phyloP scores from a whole-genome alignment of 2,888 invertebrate genomes.

The Acronicta leporina region DNA sequence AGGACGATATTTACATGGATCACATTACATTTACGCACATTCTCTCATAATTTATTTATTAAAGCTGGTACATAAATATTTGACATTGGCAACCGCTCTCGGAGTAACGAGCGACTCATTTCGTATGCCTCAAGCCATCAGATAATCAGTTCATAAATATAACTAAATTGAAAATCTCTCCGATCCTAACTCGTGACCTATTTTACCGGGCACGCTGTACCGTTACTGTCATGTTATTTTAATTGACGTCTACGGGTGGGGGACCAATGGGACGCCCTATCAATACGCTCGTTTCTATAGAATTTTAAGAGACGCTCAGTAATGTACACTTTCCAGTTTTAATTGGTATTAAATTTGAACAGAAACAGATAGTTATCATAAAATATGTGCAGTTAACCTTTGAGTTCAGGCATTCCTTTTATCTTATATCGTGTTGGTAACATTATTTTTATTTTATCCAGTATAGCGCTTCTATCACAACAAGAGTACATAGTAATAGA shows the following conservation, averaged over 20 bases:
- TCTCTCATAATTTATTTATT: constrained; percentile 8
- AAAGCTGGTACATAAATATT: background rate
- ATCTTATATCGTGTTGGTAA: constrained; percentile 2
- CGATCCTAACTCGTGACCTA: constrained; percentile 54
- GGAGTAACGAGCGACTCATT: constrained; percentile 30
- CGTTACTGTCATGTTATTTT: constrained; percentile 50
- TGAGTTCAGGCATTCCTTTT: constrained; percentile 13
- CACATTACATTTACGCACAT: constrained; percentile 1
- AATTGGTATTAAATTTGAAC: constrained; percentile 37
- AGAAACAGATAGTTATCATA: constrained; percentile 35
- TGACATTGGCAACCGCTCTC: constrained; percentile 7
- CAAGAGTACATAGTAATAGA: constrained; percentile 7
- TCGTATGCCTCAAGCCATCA: constrained; percentile 27
- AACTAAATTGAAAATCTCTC: constrained; percentile 38
- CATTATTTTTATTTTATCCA: constrained; percentile 10
- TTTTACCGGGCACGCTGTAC: constrained; percentile 39
- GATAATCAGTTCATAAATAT: constrained; percentile 40
- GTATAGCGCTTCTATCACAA: constrained; percentile 1
- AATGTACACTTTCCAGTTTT: constrained; percentile 42
- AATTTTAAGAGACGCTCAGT: constrained; percentile 21
- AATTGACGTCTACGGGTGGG: constrained; percentile 46
- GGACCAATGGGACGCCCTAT: constrained; percentile 29
- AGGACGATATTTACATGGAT: background rate
- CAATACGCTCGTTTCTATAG: constrained; percentile 20
- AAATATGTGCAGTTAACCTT: constrained; percentile 6